Conservation (phyloP, 2,113 vertebrate species). For the Illadopsis cleaveri region DNA sequence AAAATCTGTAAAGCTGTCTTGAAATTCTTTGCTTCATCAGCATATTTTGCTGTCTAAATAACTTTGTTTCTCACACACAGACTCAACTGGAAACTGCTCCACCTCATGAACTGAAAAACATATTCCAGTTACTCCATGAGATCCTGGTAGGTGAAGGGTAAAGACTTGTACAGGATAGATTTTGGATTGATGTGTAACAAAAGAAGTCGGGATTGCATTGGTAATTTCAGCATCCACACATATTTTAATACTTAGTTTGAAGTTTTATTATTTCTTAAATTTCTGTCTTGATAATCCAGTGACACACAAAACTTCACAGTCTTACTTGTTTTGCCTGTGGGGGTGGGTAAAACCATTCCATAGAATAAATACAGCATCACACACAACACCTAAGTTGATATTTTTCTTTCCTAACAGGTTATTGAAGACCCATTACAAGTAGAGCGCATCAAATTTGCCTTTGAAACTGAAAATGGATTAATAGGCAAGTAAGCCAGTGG, state of each 20-base stretch:
- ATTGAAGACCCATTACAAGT: slow-evolving; percentile 93
- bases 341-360: neutral
- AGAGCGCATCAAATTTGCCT: slow-evolving; percentile 93
- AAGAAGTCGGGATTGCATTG: neutral
- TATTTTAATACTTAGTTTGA: neutral
- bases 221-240: accelerated
- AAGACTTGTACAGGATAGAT: neutral
- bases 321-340: neutral
- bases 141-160: slow-evolving; percentile 82
- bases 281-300: neutral
- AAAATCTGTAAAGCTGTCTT: neutral
- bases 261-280: neutral
- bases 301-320: neutral
- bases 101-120: slow-evolving; percentile 95
- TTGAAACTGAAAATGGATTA: slow-evolving; percentile 96
- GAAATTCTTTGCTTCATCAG: neutral
- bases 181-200: accelerated
- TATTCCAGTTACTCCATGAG: slow-evolving; percentile 95
- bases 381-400: neutral
- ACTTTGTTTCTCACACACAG: slow-evolving; percentile 61
- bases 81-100: slow-evolving; percentile 94
- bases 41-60: neutral
- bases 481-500: slow-evolving; percentile 81
- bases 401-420: slow-evolving; percentile 75
- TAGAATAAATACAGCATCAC: neutral